Evolutionary conservation across 30 jellyfish, hydroid and myxozoan species (phyloP), one percentile per base, ranked within the genome.

Genomic region (Hydractinia symbiolongicarpus): DNA sequence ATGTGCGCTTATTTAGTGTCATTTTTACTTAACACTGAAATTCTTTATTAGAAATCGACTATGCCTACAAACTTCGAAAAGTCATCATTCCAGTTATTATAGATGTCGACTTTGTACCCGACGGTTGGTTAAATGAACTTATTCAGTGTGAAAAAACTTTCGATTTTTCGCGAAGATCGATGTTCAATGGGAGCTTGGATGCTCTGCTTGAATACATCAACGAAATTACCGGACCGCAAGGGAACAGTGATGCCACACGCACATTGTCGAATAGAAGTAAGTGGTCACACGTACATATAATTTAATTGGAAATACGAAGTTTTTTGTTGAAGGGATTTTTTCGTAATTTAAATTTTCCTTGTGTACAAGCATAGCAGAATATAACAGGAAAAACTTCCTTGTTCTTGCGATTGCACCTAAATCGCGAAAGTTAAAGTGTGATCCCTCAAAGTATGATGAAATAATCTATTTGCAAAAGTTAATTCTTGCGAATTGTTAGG

Each of bases 81-180:
- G 90, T 86, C 49, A 83, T 90, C 84, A 82, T 90, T 53, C 97
- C 97, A 61, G 13, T 90, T 6, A 73, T 71, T 1, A 50, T 90
- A 53, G 97, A 90, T 61, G 50, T 78, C 50, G 77, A 82, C 76
- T 85, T 79, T 81, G 78, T 72, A 50, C 94, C 94, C 5, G 97
- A 90, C 73, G 97, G 97, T 19, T 90, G 97, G 97, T 77, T 90
- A 9, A 88, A 94, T 9, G 84, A 85, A 79, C 40, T 85, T 53
- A 91, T 79, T 44, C 83, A 84, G 5, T 77, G 84, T 67, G 73
- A 85, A 66, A 86, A 81, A 54, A 76, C 93, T 84, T 79, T 90
- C 9, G 95, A 85, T 53, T 81, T 90, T 67, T 77, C 89, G 5
- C 85, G 66, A 7, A 79, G 78, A 7, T 53, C 93, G 4, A 88